Base-by-base conservation (phyloP, 2,113 vertebrate species). In the Sitta europaea region DNA sequence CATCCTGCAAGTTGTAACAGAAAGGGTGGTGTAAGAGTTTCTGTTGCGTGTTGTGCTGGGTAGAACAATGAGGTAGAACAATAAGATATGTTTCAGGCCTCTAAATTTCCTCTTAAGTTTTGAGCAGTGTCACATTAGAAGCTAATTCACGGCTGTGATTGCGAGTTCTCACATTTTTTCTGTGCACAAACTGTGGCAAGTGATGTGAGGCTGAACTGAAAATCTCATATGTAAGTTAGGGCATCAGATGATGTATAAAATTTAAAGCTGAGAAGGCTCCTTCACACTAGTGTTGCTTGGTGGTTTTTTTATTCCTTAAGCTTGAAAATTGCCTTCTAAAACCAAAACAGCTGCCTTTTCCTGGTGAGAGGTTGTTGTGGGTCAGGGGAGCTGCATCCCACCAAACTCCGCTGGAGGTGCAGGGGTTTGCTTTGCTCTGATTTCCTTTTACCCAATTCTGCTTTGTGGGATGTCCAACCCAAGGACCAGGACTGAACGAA, bases 401-500 rank as follows among this genome's bases (percentile, higher is more conserved):
- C 89, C 47, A 2, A 91, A 36, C 74, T 83, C 76, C 76, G 57
- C 51, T 94, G 83, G 97, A 93, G n/a, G n/a, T 96, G 92, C 95
- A 83, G 94, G 90, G 88, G 75, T 33, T 73, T 94, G 87, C 61
- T 87, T 96, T 77, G 55, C 48, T 0, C 63, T 97, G 96, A 97
- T 74, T 88, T 97, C 96, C 92, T 97, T 97, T 98, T 93, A 98
- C 97, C 97, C 97, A 93, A 97, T 98, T 98, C 74, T 98, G 94
- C 98, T 98, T 98, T 98, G 97, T 90, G 98, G 98, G 97, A 97
- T 98, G 95, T 97, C 98, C 98, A 97, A 97, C 97, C 96, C 96
- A 98, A 98, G 98, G 97, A 98, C 97, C 86, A 90, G 97, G 98
- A 88, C 97, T n/a, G 98, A 98, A 86, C 97, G 98, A 97, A 98